Base-by-base conservation (phyloP, 1,140 invertebrate species). In the Papilio polytes region DNA sequence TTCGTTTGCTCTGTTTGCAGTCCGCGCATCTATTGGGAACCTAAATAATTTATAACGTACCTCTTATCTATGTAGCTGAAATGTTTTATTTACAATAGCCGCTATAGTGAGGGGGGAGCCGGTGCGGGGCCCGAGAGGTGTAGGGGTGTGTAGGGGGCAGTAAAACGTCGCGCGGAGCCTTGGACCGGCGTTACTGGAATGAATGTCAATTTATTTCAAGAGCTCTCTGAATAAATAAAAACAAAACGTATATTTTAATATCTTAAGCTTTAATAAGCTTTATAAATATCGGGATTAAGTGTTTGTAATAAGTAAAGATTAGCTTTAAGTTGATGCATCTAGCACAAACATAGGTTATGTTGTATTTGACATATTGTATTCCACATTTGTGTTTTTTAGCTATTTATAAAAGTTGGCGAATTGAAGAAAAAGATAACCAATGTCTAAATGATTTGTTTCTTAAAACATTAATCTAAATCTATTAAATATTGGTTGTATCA, bases 131-230 rank as follows among this genome's bases (percentile, higher is more conserved):
- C 0, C 15, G 18, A 6, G 53, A 3, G 18, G 53, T 36, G 4
- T 36, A 8, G 18, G 53, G 18, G 8, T 18, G 18, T 18, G 18
- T n/a, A 6, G 15, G 6, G 41, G 31, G 44, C 72, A 74, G 18
- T 48, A 48, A 73, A 73, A 73, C 70, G 26, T 73, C 36, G 72
- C 15, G 66, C 15, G 12, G 22, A 72, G 66, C 66, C 66, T 72
- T 41, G 31, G 66, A 41, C 36, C 66, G 72, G 72, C 72, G 41
- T 46, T 46, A 44, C 31, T 74, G 72, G 72, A 74, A 74, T 74
- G 72, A 74, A 74, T 74, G 73, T 51, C 41, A 74, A 74, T 74
- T 74, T 74, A 74, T 51, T 74, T 74, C 22, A 74, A 74, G 73
- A 74, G 46, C 41, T 26, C 73, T 13, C 20, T 74, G 46, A 48